A percentile compares a stretch with the other conserved stretches of the same genome.
Evolutionary conservation across 1,140 invertebrate genomes (phyloP).

Genomic region (Helicoverpa armigera): DNA sequence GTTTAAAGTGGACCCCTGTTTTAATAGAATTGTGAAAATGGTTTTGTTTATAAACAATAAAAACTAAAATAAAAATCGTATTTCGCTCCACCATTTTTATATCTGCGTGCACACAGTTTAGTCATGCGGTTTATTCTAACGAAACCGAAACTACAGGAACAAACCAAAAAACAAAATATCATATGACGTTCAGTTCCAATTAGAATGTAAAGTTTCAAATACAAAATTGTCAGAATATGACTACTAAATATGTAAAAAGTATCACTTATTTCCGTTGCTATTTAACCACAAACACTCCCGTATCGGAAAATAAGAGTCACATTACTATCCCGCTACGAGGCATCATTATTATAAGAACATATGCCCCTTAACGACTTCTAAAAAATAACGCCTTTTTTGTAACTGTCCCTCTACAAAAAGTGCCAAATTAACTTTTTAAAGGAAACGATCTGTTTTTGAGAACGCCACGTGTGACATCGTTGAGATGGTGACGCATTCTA

Average conservation of each 20-base stretch:
- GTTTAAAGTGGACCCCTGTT: background rate
- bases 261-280: constrained; percentile 36
- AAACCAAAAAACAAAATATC: background rate
- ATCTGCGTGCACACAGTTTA: background rate
- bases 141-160: background rate
- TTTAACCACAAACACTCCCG: constrained; percentile 50
- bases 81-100: background rate
- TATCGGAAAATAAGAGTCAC: constrained; percentile 80
- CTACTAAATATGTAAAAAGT: constrained; percentile 25
- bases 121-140: background rate
- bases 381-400: constrained; percentile 81
- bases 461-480: constrained; percentile 80
- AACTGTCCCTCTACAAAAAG: constrained; percentile 67
- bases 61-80: background rate
- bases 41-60: background rate
- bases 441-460: constrained; percentile 84
- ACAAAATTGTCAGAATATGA: constrained; percentile 18
- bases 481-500: constrained; percentile 75
- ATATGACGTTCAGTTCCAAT: background rate
- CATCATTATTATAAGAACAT: constrained; percentile 77
- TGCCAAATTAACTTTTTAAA: constrained; percentile 85
- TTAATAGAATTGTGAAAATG: background rate
- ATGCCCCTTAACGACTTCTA: constrained; percentile 73
- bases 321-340: constrained; percentile 76
- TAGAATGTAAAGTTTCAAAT: background rate